Evolutionary conservation across 2,797 vertebrate genomes (phyloP).

Genomic region (Adelosebastes latens): DNA sequence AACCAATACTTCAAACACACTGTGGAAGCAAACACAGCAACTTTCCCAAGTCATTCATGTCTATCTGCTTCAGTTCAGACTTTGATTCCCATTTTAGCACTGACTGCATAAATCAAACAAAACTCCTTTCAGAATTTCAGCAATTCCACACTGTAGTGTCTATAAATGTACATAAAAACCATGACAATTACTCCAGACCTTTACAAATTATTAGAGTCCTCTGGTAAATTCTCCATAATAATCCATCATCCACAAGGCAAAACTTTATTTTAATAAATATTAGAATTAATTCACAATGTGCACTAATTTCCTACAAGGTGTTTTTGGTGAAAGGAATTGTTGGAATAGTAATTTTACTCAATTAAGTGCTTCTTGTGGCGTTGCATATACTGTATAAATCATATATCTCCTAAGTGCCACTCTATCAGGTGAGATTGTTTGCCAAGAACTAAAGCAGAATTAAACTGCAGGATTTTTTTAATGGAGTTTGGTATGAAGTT

Average conservation of each 20-base stretch:
- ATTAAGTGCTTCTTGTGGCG: neutral
- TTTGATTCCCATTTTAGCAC: neutral
- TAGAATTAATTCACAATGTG: neutral
- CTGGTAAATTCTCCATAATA: neutral
- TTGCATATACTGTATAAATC: neutral
- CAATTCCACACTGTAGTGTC: neutral
- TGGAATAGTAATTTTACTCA: neutral
- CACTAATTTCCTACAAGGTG: neutral
- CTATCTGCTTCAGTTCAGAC: neutral
- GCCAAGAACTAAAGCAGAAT: neutral
- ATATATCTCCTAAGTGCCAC: neutral
- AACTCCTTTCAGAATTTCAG: neutral
- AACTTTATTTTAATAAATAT: neutral
- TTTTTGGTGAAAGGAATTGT: neutral
- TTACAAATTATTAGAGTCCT: neutral
- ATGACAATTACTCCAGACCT: neutral
- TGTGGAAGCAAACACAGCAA: neutral
- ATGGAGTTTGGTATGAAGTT: neutral
- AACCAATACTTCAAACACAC: conserved; percentile 36
- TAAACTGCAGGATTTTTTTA: neutral
- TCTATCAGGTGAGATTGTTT: neutral
- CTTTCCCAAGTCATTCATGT: neutral
- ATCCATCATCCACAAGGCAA: neutral
- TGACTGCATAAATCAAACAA: neutral
- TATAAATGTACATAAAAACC: neutral